Evolutionary conservation across 2,797 vertebrate species (phyloP).

Genomic region (Myotis myotis): DNA sequence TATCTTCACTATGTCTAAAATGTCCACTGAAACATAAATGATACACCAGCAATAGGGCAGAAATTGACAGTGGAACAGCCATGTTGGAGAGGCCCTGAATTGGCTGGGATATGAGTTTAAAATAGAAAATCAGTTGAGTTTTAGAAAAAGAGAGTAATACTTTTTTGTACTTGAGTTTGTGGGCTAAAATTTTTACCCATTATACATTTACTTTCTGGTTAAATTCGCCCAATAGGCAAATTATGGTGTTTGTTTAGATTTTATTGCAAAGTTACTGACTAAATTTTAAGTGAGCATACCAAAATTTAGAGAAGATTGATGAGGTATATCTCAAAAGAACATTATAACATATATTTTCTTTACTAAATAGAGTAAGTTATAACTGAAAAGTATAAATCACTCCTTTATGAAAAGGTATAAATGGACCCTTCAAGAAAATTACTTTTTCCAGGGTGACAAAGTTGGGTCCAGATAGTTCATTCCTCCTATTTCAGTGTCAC

Average conservation of each 20-base stretch:
- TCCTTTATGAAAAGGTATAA: neutral
- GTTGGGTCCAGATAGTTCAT: neutral
- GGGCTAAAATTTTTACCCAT: neutral
- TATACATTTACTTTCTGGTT: neutral
- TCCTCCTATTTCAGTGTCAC: neutral
- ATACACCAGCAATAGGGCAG: neutral
- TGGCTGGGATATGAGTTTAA: neutral
- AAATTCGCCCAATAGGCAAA: neutral
- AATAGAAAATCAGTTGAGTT: conserved; percentile 15
- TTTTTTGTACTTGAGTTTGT: conserved; percentile 12
- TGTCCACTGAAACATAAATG: neutral
- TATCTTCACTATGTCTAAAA: neutral
- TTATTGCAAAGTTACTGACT: neutral
- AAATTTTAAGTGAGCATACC: neutral
- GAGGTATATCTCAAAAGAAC: neutral
- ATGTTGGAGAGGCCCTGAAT: neutral
- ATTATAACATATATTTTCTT: neutral
- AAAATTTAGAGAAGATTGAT: neutral
- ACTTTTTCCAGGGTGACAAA: neutral
- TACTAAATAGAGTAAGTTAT: neutral
- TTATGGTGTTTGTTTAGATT: neutral
- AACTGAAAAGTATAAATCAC: neutral
- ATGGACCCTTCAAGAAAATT: neutral
- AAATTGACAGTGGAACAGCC: neutral
- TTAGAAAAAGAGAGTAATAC: neutral